Percentiles rank a stretch among this genome's conserved stretches.
Conservation (phyloP, 2,797 vertebrate species). For the Melanotaenia trifasciata region DNA sequence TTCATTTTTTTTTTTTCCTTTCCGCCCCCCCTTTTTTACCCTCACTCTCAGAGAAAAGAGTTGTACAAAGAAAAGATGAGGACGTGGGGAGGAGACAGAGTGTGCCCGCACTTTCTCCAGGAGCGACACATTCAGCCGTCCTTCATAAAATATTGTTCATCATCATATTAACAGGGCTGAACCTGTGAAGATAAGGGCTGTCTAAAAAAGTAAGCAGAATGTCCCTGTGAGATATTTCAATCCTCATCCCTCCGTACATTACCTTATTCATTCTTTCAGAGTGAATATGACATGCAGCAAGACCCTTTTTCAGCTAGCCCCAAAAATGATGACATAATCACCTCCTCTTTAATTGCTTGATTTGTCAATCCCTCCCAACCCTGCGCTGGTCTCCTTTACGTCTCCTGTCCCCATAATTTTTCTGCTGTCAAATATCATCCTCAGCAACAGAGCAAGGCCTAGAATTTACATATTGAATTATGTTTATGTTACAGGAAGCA, state of each 20-base stretch:
- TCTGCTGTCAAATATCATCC: slow-evolving; percentile 49
- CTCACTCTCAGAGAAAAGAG: slow-evolving; percentile 74
- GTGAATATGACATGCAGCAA: slow-evolving; percentile 78
- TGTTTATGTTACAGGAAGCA: slow-evolving; percentile 41
- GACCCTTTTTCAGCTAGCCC: slow-evolving; percentile 70
- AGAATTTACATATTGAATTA: slow-evolving; percentile 63
- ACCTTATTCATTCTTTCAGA: slow-evolving; percentile 77
- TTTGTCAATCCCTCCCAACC: slow-evolving; percentile 76
- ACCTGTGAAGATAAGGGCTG: slow-evolving; percentile 85
- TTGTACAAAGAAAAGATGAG: slow-evolving; percentile 89
- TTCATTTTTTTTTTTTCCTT: slow-evolving; percentile 60
- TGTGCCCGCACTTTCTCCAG: slow-evolving; percentile 81
- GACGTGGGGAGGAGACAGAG: slow-evolving; percentile 78
- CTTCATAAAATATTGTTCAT: slow-evolving; percentile 91
- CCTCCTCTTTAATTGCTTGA: slow-evolving; percentile 80
- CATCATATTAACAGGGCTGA: slow-evolving; percentile 91
- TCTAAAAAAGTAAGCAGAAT: slow-evolving; percentile 83
- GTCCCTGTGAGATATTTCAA: slow-evolving; percentile 84
- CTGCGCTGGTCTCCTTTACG: slow-evolving; percentile 19
- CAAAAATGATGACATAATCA: slow-evolving; percentile 85
- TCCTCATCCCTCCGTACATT: slow-evolving; percentile 61
- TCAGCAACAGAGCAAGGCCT: slow-evolving; percentile 39
- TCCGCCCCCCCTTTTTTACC: slow-evolving; percentile 79
- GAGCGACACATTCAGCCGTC: slow-evolving; percentile 81
- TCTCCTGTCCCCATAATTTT: slow-evolving; percentile 47